Conservation (phyloP, 2,113 vertebrate genomes). For the Oxyura jamaicensis region DNA sequence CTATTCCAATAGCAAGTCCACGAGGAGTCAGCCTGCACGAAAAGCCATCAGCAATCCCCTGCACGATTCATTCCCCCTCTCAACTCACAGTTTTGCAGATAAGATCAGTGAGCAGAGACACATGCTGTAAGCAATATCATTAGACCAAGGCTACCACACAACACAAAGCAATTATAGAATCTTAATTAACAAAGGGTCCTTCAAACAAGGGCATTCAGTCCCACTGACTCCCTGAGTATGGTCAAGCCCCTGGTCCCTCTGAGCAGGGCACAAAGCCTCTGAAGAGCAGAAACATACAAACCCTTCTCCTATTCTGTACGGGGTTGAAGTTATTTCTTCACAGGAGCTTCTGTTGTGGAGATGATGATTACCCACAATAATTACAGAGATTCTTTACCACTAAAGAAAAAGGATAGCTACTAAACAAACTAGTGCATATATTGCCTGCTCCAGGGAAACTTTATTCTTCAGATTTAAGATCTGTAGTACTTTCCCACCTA, state of each 20-base stretch:
- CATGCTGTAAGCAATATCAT: background rate
- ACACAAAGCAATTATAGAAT: background rate
- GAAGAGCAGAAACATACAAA: background rate
- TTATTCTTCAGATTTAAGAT: background rate
- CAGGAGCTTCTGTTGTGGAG: background rate
- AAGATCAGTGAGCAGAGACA: background rate
- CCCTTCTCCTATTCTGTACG: background rate
- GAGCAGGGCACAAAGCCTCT: background rate
- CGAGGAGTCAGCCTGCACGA: background rate
- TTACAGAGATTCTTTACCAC: background rate
- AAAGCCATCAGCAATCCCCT: background rate
- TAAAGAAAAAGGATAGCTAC: background rate
- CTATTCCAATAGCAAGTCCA: background rate
- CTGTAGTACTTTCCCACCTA: background rate
- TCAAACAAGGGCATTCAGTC: background rate
- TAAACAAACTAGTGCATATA: background rate
- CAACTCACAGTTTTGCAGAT: accelerated
- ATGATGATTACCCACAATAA: too few relatives aligned
- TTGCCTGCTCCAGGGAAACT: background rate
- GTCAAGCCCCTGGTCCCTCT: background rate
- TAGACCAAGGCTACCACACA: background rate
- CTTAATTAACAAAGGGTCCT: background rate
- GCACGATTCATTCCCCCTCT: background rate
- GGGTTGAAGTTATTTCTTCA: background rate
- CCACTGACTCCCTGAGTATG: background rate